A percentile compares a stretch with the other conserved stretches of the same genome.
These are phyloP conservation scores for Hemicentrotus pulcherrimus DNA, from an alignment of 35 echinoderm and acorn worm genomes.

Conservation along the genomic window DNA sequence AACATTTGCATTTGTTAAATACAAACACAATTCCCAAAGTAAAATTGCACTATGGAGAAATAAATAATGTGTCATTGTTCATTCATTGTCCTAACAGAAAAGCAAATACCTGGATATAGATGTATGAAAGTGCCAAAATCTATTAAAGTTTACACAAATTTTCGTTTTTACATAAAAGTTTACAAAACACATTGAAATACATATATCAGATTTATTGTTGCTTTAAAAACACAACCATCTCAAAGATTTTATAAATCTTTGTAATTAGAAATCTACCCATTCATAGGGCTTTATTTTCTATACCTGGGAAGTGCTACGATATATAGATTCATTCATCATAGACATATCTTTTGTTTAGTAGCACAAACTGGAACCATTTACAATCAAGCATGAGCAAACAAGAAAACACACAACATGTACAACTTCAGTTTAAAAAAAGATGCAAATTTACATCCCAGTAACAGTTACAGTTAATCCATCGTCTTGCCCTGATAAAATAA, in stretches of 20 bases:
- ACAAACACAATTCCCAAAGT: too few relatives aligned
- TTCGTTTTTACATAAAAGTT: not conserved
- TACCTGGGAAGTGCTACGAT: not conserved
- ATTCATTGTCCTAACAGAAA: too few relatives aligned
- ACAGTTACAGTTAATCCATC: too few relatives aligned
- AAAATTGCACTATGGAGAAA: too few relatives aligned
- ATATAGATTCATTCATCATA: not conserved
- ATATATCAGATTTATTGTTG: not conserved
- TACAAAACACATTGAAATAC: not conserved
- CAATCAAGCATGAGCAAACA: not conserved
- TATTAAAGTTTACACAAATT: not conserved
- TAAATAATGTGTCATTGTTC: too few relatives aligned
- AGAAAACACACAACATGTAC: not conserved
- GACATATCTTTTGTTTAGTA: not conserved
- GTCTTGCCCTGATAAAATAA: not conserved
- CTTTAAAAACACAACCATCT: not conserved
- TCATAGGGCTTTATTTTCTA: not conserved
- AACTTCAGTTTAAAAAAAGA: not conserved
- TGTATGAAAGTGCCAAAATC: not conserved
- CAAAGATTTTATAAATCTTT: not conserved
- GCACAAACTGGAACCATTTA: not conserved
- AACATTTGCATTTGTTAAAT: too few relatives aligned
- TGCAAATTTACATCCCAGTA: not conserved
- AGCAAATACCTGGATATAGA: too few relatives aligned
- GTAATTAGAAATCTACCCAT: not conserved